Base-by-base conservation (phyloP, 2,113 vertebrate species). In the Microtus pennsylvanicus region DNA sequence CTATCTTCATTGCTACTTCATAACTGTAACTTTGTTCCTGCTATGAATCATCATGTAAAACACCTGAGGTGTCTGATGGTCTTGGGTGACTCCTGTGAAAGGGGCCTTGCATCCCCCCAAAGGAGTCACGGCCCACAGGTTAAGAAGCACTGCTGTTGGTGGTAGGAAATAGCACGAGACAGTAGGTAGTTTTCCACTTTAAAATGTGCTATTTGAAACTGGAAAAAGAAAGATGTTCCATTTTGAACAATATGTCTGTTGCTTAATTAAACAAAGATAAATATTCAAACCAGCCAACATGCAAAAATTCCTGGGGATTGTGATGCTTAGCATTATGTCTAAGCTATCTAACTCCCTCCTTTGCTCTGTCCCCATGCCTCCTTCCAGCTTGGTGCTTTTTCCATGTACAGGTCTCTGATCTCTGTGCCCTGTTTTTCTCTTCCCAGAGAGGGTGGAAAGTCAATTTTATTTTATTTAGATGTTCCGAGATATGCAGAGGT, bases 401-500 rank as follows among this genome's bases (percentile, higher is more conserved):
- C 75, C 2, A 0, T 28, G 38, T 9, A 10, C 0, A 6, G 16
- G n/a, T 85, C 35, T 82, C 65, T 95, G 45, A 95, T 77, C 33
- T n/a, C 76, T 21, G 7, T 61, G 10, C 1, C 14, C n/a, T 70
- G 16, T 24, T 91, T 82, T 87, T 89, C 74, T 96, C 65, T 76
- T 89, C 52, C 61, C 75, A 45, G 77, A 94, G 10, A 2, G 26
- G 13, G 0, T 1, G 35, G 3, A 47, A 7, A 2, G 0, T 0
- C 17, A 26, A 14, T 98, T 0, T 7, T 0, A 22, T 28, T 97
- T 55, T 0, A 69, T 1, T 0, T 95, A 1, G 0, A 52, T 0
- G 0, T 83, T 9, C 82, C 83, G 22, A 0, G 0, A 0, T 0
- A 0, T 38, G 45, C 16, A 63, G 0, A 0, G 0, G 0, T 0